Conservation (phyloP, 2,113 vertebrate genomes). For the Channa maculata region DNA sequence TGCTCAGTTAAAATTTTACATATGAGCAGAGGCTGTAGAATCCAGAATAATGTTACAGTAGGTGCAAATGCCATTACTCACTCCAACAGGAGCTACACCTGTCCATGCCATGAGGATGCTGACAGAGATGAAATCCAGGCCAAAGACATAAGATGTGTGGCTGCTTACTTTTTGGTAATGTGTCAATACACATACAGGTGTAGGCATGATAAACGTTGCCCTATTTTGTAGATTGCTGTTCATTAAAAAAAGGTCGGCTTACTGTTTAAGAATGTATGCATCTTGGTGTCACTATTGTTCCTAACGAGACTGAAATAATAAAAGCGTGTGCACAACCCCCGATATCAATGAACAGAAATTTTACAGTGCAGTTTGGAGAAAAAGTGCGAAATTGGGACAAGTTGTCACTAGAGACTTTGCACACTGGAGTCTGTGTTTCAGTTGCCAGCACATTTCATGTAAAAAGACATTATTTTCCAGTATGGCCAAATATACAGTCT, state of each 20-base stretch:
- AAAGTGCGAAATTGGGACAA: not conserved
- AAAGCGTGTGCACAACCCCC: too few species aligned
- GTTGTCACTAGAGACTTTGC: not conserved
- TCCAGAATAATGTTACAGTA: not conserved
- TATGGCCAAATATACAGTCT: not conserved
- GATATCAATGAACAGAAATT: too few species aligned
- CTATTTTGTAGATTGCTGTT: too few species aligned
- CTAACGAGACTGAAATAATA: too few species aligned
- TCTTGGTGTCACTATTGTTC: not conserved
- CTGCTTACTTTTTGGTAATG: not conserved
- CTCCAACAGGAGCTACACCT: not conserved
- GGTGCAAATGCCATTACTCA: constrained; percentile 10
- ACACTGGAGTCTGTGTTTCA: not conserved
- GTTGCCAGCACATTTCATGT: not conserved
- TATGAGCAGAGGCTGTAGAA: constrained; percentile 14
- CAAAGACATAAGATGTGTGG: not conserved
- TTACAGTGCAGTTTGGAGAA: not conserved
- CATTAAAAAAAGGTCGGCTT: too few species aligned
- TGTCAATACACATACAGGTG: too few species aligned
- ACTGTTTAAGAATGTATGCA: too few species aligned
- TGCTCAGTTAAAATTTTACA: constrained; percentile 20
- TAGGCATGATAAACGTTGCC: too few species aligned
- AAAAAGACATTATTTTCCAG: not conserved
- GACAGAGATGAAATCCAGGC: not conserved
- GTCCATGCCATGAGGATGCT: not conserved